phyloP scores from a whole-genome alignment of 2,797 vertebrate species.

The Cygnus olor region DNA sequence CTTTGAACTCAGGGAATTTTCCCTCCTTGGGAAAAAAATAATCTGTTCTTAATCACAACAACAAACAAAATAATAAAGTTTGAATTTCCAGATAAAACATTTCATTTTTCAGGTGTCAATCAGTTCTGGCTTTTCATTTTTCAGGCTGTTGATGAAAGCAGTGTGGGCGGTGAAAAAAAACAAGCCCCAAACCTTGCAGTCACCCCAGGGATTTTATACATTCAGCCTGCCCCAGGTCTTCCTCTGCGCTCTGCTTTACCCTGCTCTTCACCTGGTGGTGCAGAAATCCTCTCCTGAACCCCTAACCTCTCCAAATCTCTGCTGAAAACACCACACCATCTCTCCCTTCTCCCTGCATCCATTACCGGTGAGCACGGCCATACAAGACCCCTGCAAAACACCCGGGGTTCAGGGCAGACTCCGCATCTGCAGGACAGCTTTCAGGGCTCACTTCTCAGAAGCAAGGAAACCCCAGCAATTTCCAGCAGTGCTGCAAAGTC shows the following conservation, averaged over 20 bases:
- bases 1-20: background rate
- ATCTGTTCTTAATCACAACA: background rate
- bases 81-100: background rate
- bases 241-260: background rate
- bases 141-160: background rate
- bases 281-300: background rate
- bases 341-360: background rate
- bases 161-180: background rate
- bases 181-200: too few species aligned
- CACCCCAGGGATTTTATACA: background rate
- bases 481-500: background rate
- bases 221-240: background rate
- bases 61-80: background rate
- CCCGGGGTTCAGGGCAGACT: accelerated
- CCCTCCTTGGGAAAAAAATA: background rate
- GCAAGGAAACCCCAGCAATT: background rate
- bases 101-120: background rate
- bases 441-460: background rate
- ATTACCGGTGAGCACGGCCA: background rate
- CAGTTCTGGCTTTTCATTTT: background rate
- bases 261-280: accelerated
- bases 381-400: accelerated
- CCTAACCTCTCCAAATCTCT: background rate
- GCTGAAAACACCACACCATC: background rate
- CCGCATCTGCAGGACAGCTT: accelerated